phyloP scores from a whole-genome alignment of 2,797 vertebrate genomes.

The Fundulus diaphanus region DNA sequence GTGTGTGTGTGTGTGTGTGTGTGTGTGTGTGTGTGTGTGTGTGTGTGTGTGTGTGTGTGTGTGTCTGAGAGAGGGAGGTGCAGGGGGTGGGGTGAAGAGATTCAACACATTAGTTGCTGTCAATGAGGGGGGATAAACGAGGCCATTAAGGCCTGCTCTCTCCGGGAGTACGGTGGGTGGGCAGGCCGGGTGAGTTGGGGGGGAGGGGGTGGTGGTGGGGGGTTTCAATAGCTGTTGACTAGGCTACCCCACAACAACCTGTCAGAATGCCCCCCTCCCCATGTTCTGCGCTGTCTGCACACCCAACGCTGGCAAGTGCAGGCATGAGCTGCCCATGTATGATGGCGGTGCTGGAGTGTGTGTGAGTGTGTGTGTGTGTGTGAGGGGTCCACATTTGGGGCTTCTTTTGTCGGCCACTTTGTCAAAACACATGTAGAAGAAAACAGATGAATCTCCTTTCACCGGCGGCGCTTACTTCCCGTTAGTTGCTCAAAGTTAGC shows the following conservation, averaged over 20 bases:
- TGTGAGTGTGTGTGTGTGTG: constrained; percentile 70
- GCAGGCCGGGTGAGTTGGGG: constrained; percentile 67
- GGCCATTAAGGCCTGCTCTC: constrained; percentile 78
- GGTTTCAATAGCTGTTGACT: constrained; percentile 78
- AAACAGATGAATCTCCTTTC: neutral
- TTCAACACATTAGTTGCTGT: constrained; percentile 77
- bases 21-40: too few species aligned
- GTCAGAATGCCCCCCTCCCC: constrained; percentile 77
- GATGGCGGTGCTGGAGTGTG: constrained; percentile 45
- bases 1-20: constrained; percentile 41
- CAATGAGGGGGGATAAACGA: constrained; percentile 78
- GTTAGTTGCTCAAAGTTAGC: neutral
- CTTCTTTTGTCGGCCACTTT: constrained; percentile 7
- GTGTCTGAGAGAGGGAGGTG: constrained; percentile 48
- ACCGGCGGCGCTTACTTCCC: neutral
- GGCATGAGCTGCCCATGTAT: constrained; percentile 63
- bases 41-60: constrained; percentile 4
- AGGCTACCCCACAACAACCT: constrained; percentile 81
- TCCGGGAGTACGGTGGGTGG: constrained; percentile 73
- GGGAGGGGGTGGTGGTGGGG: constrained; percentile 34
- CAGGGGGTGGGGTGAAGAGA: constrained; percentile 14
- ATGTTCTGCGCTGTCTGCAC: constrained; percentile 53
- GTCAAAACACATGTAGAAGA: constrained; percentile 48
- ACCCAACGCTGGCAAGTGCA: constrained; percentile 67
- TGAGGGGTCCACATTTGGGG: constrained; percentile 65